These are phyloP conservation scores for Synergus umbraculus DNA, from an alignment of 2,888 invertebrate species.

Conservation along the genomic window DNA sequence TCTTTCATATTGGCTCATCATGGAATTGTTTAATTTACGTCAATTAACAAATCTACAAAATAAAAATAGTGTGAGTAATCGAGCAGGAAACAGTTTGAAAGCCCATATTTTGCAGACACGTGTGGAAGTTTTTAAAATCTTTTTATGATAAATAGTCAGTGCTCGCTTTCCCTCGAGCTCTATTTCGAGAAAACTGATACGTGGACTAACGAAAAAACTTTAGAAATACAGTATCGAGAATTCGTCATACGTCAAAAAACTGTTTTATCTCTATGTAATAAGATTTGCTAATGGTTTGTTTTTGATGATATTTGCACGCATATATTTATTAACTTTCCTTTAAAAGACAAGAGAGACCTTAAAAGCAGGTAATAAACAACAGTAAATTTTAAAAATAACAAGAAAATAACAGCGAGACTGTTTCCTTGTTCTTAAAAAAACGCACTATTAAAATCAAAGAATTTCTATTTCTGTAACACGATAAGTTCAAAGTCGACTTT, in stretches of 20 bases:
- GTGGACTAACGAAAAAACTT: background rate
- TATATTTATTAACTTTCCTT: background rate
- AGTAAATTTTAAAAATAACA: constrained; percentile 33
- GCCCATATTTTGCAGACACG: background rate
- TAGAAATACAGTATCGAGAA: background rate
- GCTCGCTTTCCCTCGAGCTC: background rate
- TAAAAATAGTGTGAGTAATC: background rate
- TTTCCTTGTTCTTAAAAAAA: constrained; percentile 22
- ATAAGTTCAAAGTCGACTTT: constrained; percentile 26
- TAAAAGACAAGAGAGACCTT: background rate
- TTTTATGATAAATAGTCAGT: background rate
- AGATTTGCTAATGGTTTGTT: background rate
- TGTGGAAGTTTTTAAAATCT: background rate
- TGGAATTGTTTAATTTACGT: background rate
- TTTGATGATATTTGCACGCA: background rate
- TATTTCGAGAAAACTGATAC: constrained; percentile 16
- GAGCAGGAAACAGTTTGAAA: background rate
- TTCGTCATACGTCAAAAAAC: background rate
- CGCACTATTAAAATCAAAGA: constrained; percentile 33
- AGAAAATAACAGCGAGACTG: constrained; percentile 17
- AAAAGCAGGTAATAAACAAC: background rate
- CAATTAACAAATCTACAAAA: too few species aligned
- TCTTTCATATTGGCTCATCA: background rate
- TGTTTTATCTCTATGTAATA: background rate
- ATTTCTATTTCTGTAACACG: constrained; percentile 36